Evolutionary conservation across 2,113 vertebrate genomes (phyloP).

Genomic region (Caracal caracal): DNA sequence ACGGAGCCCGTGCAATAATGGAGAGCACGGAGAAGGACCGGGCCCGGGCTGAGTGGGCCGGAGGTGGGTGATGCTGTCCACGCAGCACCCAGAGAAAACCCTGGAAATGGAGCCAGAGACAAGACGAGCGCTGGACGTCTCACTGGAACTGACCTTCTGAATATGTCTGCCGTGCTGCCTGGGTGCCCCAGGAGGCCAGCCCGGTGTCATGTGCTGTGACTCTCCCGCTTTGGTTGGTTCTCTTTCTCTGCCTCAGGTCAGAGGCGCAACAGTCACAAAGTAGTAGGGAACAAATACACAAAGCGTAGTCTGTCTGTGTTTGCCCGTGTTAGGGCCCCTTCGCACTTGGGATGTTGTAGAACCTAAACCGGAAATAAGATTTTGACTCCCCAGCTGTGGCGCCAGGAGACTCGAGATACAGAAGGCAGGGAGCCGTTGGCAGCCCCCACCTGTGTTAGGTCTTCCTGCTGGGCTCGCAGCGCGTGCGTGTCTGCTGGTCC

Average conservation of each 20-base stretch:
- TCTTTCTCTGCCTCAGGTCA: not conserved
- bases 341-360: not conserved
- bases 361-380: not conserved
- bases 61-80: not conserved
- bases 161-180: not conserved
- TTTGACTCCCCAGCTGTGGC: not conserved
- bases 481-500: not conserved
- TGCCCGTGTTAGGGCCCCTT: not conserved
- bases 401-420: not conserved
- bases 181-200: not conserved
- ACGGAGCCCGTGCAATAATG: no score
- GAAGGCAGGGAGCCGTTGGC: not conserved
- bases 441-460: no score
- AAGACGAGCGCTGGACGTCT: fast-evolving
- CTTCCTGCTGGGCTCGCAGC: not conserved
- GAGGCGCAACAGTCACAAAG: no score
- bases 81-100: not conserved
- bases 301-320: no score
- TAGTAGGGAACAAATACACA: not conserved
- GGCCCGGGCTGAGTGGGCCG: not conserved
- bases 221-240: no score
- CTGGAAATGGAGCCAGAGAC: not conserved
- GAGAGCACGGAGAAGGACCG: not conserved
- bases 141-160: fast-evolving
- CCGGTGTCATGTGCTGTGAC: not conserved